A percentile compares a stretch with the other conserved stretches of the same genome.
Evolutionary conservation across 1,140 invertebrate genomes (phyloP).

Genomic region (Drosophila arawakana): DNA sequence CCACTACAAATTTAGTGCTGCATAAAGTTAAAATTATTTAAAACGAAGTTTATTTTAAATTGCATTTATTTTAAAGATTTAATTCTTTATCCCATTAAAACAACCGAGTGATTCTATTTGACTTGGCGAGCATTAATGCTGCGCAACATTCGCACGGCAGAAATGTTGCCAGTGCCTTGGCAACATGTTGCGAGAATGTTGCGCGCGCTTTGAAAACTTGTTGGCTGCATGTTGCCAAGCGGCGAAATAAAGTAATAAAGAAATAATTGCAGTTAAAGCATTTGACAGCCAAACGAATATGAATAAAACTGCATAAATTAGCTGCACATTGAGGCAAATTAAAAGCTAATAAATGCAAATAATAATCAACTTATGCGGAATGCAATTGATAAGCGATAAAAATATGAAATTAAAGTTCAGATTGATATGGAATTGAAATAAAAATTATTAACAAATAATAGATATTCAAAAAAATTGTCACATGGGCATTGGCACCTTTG

Average conservation of each 20-base stretch:
- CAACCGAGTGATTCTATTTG: background rate
- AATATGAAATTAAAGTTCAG: constrained; percentile 25
- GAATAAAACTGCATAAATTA: constrained; percentile 62
- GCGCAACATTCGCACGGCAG: constrained; percentile 39
- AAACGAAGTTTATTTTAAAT: background rate
- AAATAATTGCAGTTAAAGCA: constrained; percentile 60
- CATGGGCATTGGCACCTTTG: constrained; percentile 53
- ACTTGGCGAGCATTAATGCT: constrained; percentile 34
- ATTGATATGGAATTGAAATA: constrained; percentile 16
- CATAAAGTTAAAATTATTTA: no score
- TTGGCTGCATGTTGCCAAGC: constrained; percentile 58
- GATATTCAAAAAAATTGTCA: constrained; percentile 41
- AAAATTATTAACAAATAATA: background rate
- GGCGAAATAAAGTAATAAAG: constrained; percentile 64
- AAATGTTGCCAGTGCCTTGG: constrained; percentile 30
- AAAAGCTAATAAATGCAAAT: constrained; percentile 52
- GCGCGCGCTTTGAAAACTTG: constrained; percentile 60
- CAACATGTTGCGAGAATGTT: constrained; percentile 58
- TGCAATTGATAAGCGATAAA: constrained; percentile 34
- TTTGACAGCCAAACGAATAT: constrained; percentile 46
- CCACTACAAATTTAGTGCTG: no score
- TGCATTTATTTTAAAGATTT: background rate
- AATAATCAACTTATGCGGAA: constrained; percentile 44
- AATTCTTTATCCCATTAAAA: background rate
- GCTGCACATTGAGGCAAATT: constrained; percentile 47